Evolutionary conservation across 2,797 vertebrate species (phyloP), one percentile per base, ranked within the genome.

Genomic region (Chiloscyllium punctatum): DNA sequence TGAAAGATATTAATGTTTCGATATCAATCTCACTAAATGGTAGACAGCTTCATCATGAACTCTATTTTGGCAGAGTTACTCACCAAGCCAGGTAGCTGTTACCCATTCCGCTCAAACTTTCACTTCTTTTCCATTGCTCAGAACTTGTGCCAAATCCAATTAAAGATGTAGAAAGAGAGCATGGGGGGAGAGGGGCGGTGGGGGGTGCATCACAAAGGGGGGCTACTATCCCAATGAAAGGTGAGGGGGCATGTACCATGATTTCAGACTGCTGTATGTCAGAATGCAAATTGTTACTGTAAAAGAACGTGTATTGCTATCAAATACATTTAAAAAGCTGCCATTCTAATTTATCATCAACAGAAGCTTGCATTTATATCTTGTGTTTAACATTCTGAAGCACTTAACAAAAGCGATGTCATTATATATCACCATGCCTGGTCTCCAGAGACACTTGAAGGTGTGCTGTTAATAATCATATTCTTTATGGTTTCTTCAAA

Each of bases 401-500:
- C 27, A n/a, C 33, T 79, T 27, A 37, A n/a, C 13, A n/a, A 79
- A n/a, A 37, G 74, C 74, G 1, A 79, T 37, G n/a, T 79, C 74
- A 13, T 9, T 37, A 37, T 62, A 79, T 37, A 79, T 77, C 13
- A 15, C 66, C 33, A 62, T 15, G 7, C 53, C n/a, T 4, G 4
- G 30, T 57, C 53, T 66, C 33, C 33, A 66, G 62, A n/a, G 33
- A 91, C 57, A 66, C n/a, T 66, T 91, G 88, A 90, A 90, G 13
- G n/a, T 7, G 30, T 57, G 48, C 33, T 91, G 30, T 91, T 91
- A 91, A 91, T 91, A 13, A 57, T 91, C 3, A n/a, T 90, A 90
- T 33, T 90, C 87, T 90, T 57, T 90, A 62, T 90, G 87, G 53
- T 90, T 62, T 91, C 88, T 66, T 66, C 30, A 91, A 91, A 91